phyloP scores from a whole-genome alignment of 1,140 invertebrate species.

The Plodia interpunctella region DNA sequence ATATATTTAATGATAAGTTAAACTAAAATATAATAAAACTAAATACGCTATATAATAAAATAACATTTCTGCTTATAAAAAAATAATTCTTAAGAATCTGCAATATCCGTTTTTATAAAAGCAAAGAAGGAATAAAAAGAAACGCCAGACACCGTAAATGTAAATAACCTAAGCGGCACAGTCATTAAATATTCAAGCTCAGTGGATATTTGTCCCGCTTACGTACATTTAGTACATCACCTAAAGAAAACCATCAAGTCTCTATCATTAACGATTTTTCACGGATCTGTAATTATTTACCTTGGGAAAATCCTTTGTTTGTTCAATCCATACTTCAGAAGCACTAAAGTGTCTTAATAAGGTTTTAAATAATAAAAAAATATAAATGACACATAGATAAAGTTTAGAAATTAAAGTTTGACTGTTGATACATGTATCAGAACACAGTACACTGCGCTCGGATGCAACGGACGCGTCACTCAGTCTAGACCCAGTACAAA shows the following conservation, averaged over 20 bases:
- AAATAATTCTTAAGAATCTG: no score
- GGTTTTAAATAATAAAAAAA: constrained; percentile 23
- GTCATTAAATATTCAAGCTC: constrained; percentile 12
- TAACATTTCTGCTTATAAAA: no score
- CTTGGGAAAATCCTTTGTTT: constrained; percentile 62
- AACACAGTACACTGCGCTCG: constrained; percentile 20
- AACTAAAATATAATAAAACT: not conserved
- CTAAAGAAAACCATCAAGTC: not conserved
- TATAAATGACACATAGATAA: not conserved
- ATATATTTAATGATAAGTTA: no score
- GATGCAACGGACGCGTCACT: constrained; percentile 22
- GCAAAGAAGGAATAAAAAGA: constrained; percentile 4
- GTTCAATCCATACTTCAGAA: constrained; percentile 64
- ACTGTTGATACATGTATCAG: not conserved
- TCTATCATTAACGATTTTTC: not conserved
- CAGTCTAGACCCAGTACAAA: constrained; percentile 53
- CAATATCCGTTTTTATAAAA: not conserved
- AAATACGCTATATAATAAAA: no score
- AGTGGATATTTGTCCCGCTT: constrained; percentile 1
- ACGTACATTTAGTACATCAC: not conserved
- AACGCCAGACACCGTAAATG: not conserved
- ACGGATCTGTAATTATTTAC: constrained; percentile 33
- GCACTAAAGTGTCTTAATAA: constrained; percentile 54
- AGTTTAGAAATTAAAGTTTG: not conserved
- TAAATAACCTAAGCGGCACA: constrained; percentile 6